Evolutionary conservation across 2,888 invertebrate species (phyloP), one percentile per base, ranked within the genome.

Genomic region (Erebia palarica): DNA sequence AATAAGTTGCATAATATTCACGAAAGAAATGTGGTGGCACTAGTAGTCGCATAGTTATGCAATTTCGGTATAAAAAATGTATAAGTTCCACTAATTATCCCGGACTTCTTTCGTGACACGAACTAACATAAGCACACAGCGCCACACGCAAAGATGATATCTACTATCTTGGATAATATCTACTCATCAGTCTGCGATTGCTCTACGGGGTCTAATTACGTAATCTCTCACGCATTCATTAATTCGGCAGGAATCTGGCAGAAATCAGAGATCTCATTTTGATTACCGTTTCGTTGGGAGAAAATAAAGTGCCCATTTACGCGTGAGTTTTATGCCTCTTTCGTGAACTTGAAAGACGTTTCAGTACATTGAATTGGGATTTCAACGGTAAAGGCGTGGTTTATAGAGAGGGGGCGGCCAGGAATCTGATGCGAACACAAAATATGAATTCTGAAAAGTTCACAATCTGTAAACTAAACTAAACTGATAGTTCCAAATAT

Each of bases 221-320:
- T 44, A 51, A 68, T 71, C 64, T 63, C 58, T 63, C 51, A 71
- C 71, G 68, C 71, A 58, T 68, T 65, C 68, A 65, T 71, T 71
- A 64, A 68, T 65, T 65, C 68, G 36, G 44, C 57, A 63, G 60
- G 47, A 63, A 49, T 63, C 63, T 63, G 49, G 3, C 14, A 49
- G 49, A 63, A 49, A 49, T 63, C 49, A 49, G 49, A 63, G 21
- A 49, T 63, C 47, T 63, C 47, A 18, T 63, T 49, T 63, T 63
- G 63, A 63, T 63, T 63, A 49, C 63, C 21, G 49, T 63, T 63
- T 21, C 49, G 49, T 14, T 14, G 63, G 18, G 47, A 21, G 63
- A 13, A 49, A 63, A 47, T 47, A 49, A 49, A 63, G 49, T 63
- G 49, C 47, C 47, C 21, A 13, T 63, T 63, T 49, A 49, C 21